Conservation (phyloP, 2,797 vertebrate genomes). For the Pachyuromys duprasi region DNA sequence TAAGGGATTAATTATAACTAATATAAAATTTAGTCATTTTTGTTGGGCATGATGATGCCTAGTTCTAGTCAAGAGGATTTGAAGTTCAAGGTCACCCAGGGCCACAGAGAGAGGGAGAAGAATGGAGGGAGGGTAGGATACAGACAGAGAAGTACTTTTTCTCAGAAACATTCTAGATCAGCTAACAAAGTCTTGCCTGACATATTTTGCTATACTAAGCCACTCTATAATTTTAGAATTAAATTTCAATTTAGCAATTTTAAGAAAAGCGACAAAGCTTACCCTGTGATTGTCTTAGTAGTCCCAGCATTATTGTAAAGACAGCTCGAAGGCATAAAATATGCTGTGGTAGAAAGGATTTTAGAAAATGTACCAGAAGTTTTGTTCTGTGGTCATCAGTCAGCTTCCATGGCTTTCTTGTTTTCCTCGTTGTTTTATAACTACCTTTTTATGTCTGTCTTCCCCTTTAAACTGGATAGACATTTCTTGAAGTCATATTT, state of each 20-base stretch:
- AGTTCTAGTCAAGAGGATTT: neutral
- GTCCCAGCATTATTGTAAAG: slow-evolving; percentile 70
- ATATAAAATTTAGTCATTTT: neutral
- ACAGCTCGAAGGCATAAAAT: slow-evolving; percentile 51
- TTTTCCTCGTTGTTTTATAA: neutral
- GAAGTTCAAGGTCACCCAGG: neutral
- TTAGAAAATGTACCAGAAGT: slow-evolving; percentile 11
- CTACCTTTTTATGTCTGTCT: neutral
- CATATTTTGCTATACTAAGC: slow-evolving; percentile 66
- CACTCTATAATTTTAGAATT: slow-evolving; percentile 82
- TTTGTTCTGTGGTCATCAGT: neutral
- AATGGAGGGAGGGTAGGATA: too few relatives aligned
- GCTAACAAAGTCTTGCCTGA: slow-evolving; percentile 6
- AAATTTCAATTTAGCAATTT: slow-evolving; percentile 84
- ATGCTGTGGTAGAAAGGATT: slow-evolving; percentile 52
- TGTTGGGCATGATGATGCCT: neutral
- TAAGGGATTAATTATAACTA: neutral
- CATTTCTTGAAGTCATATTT: slow-evolving; percentile 3
- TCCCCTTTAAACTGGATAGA: neutral
- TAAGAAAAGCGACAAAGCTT: slow-evolving; percentile 76
- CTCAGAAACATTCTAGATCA: slow-evolving; percentile 24
- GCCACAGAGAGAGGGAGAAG: too few relatives aligned
- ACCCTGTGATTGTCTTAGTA: slow-evolving; percentile 77
- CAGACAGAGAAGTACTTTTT: too few relatives aligned
- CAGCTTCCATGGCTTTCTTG: neutral